Evolutionary conservation across 2,888 invertebrate species (phyloP).

Genomic region (Agonopterix alstromeriana): DNA sequence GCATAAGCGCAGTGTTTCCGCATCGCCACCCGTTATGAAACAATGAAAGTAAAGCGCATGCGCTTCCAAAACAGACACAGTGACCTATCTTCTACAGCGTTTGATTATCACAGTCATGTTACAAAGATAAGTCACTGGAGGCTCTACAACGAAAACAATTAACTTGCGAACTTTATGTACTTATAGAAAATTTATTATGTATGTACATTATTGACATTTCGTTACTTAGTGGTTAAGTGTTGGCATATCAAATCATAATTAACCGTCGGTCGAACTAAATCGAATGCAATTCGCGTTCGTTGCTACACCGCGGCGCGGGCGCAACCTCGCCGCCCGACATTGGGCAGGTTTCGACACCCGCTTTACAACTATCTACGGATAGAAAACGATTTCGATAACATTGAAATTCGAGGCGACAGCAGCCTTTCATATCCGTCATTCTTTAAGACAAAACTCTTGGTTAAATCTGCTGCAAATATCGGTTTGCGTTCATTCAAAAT

Average conservation of each 20-base stretch:
- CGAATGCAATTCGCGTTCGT: slow-evolving; percentile 25
- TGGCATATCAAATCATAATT: slow-evolving; percentile 18
- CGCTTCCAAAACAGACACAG: slow-evolving; percentile 9
- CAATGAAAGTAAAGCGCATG: slow-evolving; percentile 11
- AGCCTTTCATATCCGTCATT: too few species aligned
- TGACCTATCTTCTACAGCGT: slow-evolving; percentile 9
- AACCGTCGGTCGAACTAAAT: slow-evolving; percentile 10
- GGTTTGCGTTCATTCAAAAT: too few species aligned
- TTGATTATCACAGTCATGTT: background rate
- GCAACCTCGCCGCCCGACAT: slow-evolving; percentile 37
- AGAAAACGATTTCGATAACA: slow-evolving; percentile 48
- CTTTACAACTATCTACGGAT: slow-evolving; percentile 17
- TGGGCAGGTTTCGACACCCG: slow-evolving; percentile 40
- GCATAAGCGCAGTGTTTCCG: slow-evolving; percentile 25
- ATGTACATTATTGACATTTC: background rate
- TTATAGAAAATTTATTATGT: background rate
- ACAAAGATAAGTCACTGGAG: background rate
- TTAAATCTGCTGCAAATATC: too few species aligned
- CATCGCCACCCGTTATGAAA: slow-evolving; percentile 25
- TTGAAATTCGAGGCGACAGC: slow-evolving; percentile 21
- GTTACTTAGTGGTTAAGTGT: slow-evolving; percentile 1
- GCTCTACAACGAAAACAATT: background rate
- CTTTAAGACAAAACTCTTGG: too few species aligned
- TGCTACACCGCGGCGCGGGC: slow-evolving; percentile 27
- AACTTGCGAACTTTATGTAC: too few species aligned